Evolutionary conservation across 2,888 invertebrate species (phyloP).

Genomic region (Drosophila neotestacea): DNA sequence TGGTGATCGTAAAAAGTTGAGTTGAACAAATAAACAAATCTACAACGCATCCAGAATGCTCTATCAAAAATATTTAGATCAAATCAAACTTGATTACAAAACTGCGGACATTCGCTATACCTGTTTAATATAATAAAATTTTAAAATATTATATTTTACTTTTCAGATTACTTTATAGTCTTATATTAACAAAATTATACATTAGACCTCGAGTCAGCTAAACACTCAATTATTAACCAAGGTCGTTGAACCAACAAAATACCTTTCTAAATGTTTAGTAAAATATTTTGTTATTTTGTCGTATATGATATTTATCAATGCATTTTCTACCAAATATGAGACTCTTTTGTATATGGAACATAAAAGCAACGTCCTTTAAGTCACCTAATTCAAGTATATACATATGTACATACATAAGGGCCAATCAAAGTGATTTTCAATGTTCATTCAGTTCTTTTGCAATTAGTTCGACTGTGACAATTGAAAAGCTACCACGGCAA

Average conservation of each 20-base stretch:
- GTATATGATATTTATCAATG: too few species aligned
- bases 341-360: too few species aligned
- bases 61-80: constrained; percentile 18
- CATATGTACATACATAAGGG: neutral
- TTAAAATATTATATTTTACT: neutral
- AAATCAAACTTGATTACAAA: neutral
- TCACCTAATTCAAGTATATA: neutral
- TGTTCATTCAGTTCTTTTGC: constrained; percentile 39
- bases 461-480: constrained; percentile 68
- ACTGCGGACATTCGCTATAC: too few species aligned
- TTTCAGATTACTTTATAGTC: neutral
- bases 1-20: constrained; percentile 64
- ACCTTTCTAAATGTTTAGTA: too few species aligned
- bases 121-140: neutral
- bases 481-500: constrained; percentile 65
- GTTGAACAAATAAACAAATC: constrained; percentile 56
- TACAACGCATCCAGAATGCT: constrained; percentile 18
- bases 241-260: too few species aligned
- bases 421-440: constrained; percentile 51
- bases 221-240: too few species aligned
- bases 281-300: too few species aligned
- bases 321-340: too few species aligned
- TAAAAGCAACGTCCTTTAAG: neutral
- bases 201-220: too few species aligned
- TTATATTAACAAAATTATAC: too few species aligned